A percentile compares a stretch with the other conserved stretches of the same genome.
These are phyloP conservation scores for Anthopleura sola DNA, from an alignment of 64 coral and sea anemone species.

Conservation along the genomic window DNA sequence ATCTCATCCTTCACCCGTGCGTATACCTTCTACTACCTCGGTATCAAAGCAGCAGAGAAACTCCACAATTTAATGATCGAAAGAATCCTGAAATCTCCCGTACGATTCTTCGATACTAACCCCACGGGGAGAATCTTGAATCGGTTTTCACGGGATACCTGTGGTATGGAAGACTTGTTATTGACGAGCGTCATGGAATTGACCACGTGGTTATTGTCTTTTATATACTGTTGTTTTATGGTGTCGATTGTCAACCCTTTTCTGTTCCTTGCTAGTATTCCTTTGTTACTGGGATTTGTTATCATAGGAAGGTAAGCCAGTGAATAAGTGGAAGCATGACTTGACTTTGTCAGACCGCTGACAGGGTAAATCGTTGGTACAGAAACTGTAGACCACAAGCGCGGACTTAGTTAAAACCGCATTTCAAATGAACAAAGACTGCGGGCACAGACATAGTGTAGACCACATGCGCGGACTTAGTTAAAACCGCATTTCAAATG, in stretches of 20 bases:
- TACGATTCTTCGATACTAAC: constrained; percentile 27
- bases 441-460: too few species aligned
- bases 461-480: neutral
- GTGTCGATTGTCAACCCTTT: neutral
- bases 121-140: constrained; percentile 32
- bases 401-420: neutral
- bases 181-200: neutral
- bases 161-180: neutral
- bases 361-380: too few species aligned
- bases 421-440: neutral
- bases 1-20: neutral
- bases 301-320: neutral
- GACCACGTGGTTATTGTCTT: neutral
- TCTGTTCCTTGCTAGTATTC: neutral
- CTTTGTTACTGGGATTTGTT: neutral
- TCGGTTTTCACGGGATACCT: constrained; percentile 14
- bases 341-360: too few species aligned
- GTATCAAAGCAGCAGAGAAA: neutral
- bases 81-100: neutral
- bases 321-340: too few species aligned
- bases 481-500: too few species aligned
- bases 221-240: neutral
- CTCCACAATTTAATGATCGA: constrained; percentile 8
- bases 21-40: neutral
- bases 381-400: too few species aligned